phyloP scores from a whole-genome alignment of 2,888 invertebrate genomes.

The Spisula subtruncata region DNA sequence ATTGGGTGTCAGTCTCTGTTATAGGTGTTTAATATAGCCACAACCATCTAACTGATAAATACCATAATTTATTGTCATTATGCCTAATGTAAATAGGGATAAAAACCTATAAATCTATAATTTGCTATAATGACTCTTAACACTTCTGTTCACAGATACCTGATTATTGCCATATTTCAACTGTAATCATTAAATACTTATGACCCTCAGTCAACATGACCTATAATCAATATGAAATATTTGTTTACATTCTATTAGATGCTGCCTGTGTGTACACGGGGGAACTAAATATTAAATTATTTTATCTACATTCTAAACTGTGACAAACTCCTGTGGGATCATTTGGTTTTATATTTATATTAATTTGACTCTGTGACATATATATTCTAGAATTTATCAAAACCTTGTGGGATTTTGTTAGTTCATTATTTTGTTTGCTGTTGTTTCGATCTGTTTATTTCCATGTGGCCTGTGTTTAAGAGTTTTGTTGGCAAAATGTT shows the following conservation, averaged over 20 bases:
- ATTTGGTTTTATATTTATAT: not conserved
- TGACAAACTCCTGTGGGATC: not conserved
- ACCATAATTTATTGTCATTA: not conserved
- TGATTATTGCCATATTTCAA: not conserved
- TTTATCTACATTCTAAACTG: not conserved
- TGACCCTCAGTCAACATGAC: not conserved
- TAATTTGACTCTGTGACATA: not conserved
- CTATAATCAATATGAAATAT: not conserved
- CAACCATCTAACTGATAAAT: not conserved
- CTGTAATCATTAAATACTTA: not conserved
- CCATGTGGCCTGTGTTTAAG: too few species aligned
- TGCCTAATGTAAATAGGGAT: not conserved
- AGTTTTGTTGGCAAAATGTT: too few species aligned
- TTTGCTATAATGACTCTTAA: not conserved
- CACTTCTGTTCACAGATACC: not conserved
- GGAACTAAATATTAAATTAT: too few species aligned
- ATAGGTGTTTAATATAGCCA: not conserved
- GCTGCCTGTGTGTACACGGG: not conserved
- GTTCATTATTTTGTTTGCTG: too few species aligned
- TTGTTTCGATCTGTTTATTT: too few species aligned
- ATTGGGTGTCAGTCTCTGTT: not conserved
- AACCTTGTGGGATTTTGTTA: not conserved
- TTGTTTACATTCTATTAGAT: not conserved
- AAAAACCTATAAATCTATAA: slow-evolving; percentile 26
- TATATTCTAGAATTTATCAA: not conserved